These are phyloP conservation scores for Sinocyclocheilus grahami DNA, from an alignment of 2,113 vertebrate genomes.

Conservation along the genomic window DNA sequence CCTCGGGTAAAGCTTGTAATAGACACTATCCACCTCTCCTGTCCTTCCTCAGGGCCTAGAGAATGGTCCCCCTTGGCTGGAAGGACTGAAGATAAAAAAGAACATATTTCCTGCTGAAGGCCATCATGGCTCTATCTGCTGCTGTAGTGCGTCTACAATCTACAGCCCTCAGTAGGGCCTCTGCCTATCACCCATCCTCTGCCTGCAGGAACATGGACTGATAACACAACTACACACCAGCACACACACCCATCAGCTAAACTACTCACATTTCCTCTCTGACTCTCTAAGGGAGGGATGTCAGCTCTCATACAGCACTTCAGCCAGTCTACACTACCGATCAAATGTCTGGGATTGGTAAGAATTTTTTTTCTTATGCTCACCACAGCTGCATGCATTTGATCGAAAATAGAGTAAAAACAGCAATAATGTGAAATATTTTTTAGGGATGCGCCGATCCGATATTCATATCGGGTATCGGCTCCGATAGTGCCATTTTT, in stretches of 20 bases:
- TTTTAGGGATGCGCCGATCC: too few species aligned
- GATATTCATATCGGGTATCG: too few species aligned
- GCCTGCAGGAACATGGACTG: slow-evolving; percentile 22
- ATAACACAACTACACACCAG: slow-evolving; percentile 24
- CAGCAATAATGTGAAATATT: too few species aligned
- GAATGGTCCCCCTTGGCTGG: slow-evolving; percentile 16
- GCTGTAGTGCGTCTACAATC: slow-evolving; percentile 6
- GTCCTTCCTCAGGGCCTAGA: not conserved
- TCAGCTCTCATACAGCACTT: not conserved
- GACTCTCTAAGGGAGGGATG: not conserved
- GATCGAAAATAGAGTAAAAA: not conserved
- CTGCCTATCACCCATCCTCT: slow-evolving; percentile 8
- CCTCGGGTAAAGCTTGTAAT: slow-evolving; percentile 6
- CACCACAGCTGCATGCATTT: not conserved
- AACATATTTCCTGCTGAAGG: slow-evolving; percentile 38
- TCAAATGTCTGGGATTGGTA: too few species aligned
- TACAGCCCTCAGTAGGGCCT: slow-evolving; percentile 19
- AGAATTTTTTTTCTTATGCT: not conserved
- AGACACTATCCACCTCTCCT: slow-evolving; percentile 21
- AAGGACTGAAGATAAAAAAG: slow-evolving; percentile 42
- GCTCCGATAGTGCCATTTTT: too few species aligned
- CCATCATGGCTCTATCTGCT: slow-evolving; percentile 34
- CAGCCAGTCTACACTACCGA: too few species aligned
- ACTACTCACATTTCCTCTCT: slow-evolving; percentile 18
- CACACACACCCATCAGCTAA: slow-evolving; percentile 16